Evolutionary conservation across 2,113 vertebrate genomes (phyloP), one percentile per base, ranked within the genome.

Genomic region (Maylandia zebra): DNA sequence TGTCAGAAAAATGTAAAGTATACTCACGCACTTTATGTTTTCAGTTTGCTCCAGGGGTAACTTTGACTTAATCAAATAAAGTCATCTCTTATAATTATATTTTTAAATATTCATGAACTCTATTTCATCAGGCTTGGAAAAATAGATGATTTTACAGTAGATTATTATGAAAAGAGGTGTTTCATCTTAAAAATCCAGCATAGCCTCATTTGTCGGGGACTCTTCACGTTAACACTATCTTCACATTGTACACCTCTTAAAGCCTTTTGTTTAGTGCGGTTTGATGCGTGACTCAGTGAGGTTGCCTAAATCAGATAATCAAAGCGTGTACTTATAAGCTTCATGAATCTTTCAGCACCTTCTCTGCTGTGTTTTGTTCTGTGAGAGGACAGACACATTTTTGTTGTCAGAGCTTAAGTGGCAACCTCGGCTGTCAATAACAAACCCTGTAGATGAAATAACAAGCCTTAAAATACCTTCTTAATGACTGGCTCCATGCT

Each of bases 101-200:
- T 87, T 83, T 93, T n/a, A 93, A 95, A 95, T 94, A 96, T 96
- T 93, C 83, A 94, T 94, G 88, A 87, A 56, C 4, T 3, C 27
- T 53, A 43, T 89, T 82, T 86, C 38, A 48, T 13, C 36, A 13
- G 13, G 3, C 71, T 24, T 78, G 74, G 30, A 12, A 50, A 50
- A 50, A 78, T 50, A 78, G 36, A 41, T 69, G 34, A 69, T 41
- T 69, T 9, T 69, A 22, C 17, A 78, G 30, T n/a, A 13, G 45
- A 78, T 52, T 52, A 34, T 32, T 19, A n/a, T 13, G 19, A 55
- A 81, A 17, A n/a, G 34, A 55, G 71, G 89, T 57, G 82, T 83
- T 91, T 86, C 56, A 84, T 52, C 38, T 34, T 32, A 9, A 82
- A 36, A 45, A 36, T 66, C 66, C 78, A 27, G 71, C 22, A 4